Conservation (phyloP, 2,113 vertebrate genomes). For the Pycnonotus jocosus region DNA sequence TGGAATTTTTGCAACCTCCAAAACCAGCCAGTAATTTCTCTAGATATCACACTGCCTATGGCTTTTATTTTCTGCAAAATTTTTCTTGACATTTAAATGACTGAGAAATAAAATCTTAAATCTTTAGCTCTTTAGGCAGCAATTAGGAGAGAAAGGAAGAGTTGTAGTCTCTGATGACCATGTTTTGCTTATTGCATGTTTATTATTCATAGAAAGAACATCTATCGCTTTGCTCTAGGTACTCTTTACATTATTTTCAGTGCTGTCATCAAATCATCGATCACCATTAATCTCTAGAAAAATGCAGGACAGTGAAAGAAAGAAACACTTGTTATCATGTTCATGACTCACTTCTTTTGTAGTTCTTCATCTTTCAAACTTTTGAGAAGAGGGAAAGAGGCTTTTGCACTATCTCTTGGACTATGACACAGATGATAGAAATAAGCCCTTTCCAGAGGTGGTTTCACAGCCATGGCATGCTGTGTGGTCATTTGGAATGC, state of each 20-base stretch:
- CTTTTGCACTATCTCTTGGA: not conserved
- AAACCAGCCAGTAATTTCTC: not conserved
- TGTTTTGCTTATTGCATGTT: not conserved
- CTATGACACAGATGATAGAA: not conserved
- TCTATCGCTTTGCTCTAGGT: not conserved
- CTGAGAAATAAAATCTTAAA: not conserved
- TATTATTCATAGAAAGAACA: not conserved
- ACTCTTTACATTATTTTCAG: not conserved
- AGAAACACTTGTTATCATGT: not conserved
- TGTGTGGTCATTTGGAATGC: not conserved
- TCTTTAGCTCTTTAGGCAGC: not conserved
- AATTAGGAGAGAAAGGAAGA: not conserved
- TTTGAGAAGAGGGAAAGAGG: not conserved
- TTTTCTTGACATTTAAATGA: not conserved
- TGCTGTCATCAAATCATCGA: not conserved
- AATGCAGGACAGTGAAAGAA: not conserved
- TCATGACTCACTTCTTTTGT: not conserved
- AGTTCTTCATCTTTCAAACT: not conserved
- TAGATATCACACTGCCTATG: not conserved
- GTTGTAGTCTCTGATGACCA: not conserved
- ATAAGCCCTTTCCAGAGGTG: not conserved
- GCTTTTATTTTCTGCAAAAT: not conserved
- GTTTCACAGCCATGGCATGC: not conserved
- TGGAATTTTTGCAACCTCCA: not conserved
- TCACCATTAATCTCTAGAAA: not conserved